A percentile compares a stretch with the other conserved stretches of the same genome.
Evolutionary conservation across 1,140 invertebrate genomes (phyloP).

Genomic region (Penaeus chinensis): DNA sequence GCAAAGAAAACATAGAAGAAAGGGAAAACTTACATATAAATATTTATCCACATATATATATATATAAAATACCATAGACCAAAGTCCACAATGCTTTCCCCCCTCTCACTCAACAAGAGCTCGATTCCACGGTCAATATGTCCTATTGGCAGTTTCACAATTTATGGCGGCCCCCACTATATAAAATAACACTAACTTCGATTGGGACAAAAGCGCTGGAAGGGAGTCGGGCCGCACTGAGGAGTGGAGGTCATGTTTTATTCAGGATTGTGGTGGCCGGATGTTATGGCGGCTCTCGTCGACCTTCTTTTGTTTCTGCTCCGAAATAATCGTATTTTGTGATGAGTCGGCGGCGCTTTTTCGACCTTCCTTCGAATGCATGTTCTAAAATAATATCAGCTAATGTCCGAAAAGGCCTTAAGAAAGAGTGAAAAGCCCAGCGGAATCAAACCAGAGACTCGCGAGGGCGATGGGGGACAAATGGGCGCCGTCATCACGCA

Average conservation of each 20-base stretch:
- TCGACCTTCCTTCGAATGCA: background rate
- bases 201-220: constrained; percentile 40
- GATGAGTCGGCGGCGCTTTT: background rate
- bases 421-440: background rate
- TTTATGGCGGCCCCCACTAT: constrained; percentile 34
- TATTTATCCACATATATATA: no score
- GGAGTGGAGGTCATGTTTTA: constrained; percentile 41
- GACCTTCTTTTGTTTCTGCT: constrained; percentile 25
- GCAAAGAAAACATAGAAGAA: no score
- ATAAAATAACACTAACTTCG: constrained; percentile 51
- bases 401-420: no score
- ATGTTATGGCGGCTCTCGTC: background rate
- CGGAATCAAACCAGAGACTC: background rate
- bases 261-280: constrained; percentile 8
- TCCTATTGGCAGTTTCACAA: constrained; percentile 46
- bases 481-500: constrained; percentile 1
- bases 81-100: no score
- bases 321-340: no score
- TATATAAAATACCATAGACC: background rate
- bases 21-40: no score
- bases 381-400: no score
- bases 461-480: background rate
- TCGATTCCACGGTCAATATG: constrained; percentile 45
- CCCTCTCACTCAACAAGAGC: background rate
- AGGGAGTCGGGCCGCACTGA: constrained; percentile 8